phyloP scores from a whole-genome alignment of 2,113 vertebrate genomes.

The Protobothrops mucrosquamatus region DNA sequence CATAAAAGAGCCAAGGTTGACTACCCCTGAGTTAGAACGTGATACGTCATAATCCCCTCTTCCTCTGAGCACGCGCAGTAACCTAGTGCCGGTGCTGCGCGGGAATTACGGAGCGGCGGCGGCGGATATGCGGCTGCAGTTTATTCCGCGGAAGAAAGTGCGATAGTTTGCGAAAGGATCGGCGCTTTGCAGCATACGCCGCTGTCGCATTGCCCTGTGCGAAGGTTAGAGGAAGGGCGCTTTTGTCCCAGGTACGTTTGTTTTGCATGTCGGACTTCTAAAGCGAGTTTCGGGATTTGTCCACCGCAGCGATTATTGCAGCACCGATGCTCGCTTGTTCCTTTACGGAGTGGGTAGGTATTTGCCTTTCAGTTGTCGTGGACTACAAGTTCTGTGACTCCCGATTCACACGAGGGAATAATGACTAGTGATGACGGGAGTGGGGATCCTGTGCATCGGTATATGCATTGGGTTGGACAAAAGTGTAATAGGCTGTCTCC shows the following conservation, averaged over 20 bases:
- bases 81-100: background rate
- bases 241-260: background rate
- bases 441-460: background rate
- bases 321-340: background rate
- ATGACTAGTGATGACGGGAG: background rate
- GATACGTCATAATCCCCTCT: background rate
- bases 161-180: background rate
- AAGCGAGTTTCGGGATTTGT: background rate
- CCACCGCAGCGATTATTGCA: background rate
- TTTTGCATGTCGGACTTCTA: background rate
- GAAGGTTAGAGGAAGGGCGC: background rate
- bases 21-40: background rate
- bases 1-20: no score
- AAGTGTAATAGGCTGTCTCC: background rate
- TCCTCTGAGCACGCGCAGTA: conserved; percentile 45
- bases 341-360: background rate
- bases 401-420: background rate
- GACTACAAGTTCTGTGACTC: background rate
- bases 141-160: background rate
- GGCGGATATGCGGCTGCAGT: accelerated
- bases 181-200: background rate
- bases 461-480: background rate
- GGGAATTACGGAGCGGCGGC: conserved; percentile 25
- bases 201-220: background rate
- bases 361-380: background rate